These are phyloP conservation scores for Muscina levida DNA, from an alignment of 2,888 invertebrate genomes.

Conservation along the genomic window DNA sequence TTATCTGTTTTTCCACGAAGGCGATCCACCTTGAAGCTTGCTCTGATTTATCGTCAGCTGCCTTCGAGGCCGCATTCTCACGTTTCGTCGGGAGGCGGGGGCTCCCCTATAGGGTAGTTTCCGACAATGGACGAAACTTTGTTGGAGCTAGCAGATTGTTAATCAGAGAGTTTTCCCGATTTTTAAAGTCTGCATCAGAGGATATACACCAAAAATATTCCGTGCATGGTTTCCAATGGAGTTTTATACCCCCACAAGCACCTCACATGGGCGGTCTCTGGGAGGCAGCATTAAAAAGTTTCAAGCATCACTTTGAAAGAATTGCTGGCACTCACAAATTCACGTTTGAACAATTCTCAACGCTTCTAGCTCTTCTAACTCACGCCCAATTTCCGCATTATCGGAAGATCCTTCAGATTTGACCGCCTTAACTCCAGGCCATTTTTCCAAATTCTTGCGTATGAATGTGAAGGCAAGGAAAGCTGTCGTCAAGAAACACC, in stretches of 20 bases:
- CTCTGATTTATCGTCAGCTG: background rate
- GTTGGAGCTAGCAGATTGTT: conserved; percentile 28
- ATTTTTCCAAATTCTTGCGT: conserved; percentile 14
- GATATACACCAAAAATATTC: conserved; percentile 30
- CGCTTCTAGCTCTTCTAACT: conserved; percentile 4
- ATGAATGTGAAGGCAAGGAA: no score
- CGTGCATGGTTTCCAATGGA: conserved; percentile 43
- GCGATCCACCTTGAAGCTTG: conserved; percentile 22
- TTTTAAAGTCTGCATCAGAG: background rate
- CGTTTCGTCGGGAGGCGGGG: conserved; percentile 31
- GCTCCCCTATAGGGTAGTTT: conserved; percentile 18
- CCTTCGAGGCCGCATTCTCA: conserved; percentile 10
- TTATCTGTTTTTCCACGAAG: conserved; percentile 20
- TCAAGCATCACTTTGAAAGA: no score
- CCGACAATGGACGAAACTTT: conserved; percentile 45
- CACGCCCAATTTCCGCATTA: conserved; percentile 30
- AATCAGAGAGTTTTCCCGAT: background rate
- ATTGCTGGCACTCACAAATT: no score
- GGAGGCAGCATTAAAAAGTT: conserved; percentile 36
- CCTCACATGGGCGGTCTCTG: conserved; percentile 52
- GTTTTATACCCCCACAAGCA: conserved; percentile 43
- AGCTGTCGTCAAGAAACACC: no score
- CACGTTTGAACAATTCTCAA: background rate
- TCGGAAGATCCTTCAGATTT: conserved; percentile 46
- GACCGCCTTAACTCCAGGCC: conserved; percentile 50